Conservation (phyloP, 2,113 vertebrate genomes). For the Chamaetylas fuelleborni region DNA sequence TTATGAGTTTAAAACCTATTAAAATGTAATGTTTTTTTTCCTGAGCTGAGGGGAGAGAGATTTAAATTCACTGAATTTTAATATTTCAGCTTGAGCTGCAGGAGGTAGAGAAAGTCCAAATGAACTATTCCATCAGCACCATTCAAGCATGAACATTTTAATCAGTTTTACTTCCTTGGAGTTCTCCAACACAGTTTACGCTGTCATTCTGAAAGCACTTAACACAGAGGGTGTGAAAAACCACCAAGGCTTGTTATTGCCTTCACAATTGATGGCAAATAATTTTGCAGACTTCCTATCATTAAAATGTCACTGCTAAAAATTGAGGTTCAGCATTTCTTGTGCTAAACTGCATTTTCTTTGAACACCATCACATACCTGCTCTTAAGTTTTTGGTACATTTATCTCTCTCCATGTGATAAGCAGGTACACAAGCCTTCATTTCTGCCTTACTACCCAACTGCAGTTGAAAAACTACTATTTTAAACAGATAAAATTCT, state of each 20-base stretch:
- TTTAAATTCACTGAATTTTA: slow-evolving; percentile 91
- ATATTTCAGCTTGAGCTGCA: slow-evolving; percentile 88
- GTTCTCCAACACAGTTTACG: slow-evolving; percentile 87
- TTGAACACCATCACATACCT: slow-evolving; percentile 69
- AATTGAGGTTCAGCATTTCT: slow-evolving; percentile 83
- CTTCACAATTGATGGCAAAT: slow-evolving; percentile 88
- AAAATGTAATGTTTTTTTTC: slow-evolving; percentile 86
- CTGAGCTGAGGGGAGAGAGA: slow-evolving; percentile 82
- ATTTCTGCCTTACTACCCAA: neutral
- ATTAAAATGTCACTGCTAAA: slow-evolving; percentile 87
- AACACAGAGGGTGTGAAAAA: slow-evolving; percentile 88
- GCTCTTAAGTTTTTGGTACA: slow-evolving; percentile 66
- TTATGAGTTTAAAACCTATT: slow-evolving; percentile 89
- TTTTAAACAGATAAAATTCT: slow-evolving; percentile 28
- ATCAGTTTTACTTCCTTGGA: slow-evolving; percentile 88
- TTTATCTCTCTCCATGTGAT: slow-evolving; percentile 47
- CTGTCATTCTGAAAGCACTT: slow-evolving; percentile 88
- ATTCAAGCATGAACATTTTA: slow-evolving; percentile 90
- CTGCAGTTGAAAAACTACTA: neutral
- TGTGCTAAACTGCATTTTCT: slow-evolving; percentile 77
- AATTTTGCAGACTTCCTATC: slow-evolving; percentile 85
- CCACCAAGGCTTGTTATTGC: slow-evolving; percentile 87
- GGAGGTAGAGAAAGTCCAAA: slow-evolving; percentile 87
- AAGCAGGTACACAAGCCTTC: slow-evolving; percentile 42
- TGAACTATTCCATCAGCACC: slow-evolving; percentile 87